Percentiles rank a stretch among this genome's conserved stretches.
Conservation (phyloP, 2,113 vertebrate genomes). For the Uropsilus gracilis region DNA sequence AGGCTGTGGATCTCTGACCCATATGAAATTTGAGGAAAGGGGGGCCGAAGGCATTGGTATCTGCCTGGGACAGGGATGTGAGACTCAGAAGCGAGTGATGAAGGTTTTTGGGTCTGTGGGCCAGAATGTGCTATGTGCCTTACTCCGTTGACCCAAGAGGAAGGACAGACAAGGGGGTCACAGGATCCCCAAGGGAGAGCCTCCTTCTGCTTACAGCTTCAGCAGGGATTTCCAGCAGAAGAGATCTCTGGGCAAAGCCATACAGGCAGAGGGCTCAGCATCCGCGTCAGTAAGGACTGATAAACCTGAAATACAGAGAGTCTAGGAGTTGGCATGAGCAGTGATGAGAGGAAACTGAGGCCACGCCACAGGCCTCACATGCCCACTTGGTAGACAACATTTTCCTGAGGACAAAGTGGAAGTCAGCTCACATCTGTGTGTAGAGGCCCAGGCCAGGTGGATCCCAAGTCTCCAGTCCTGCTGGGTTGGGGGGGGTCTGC, state of each 20-base stretch:
- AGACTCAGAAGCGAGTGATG: not conserved
- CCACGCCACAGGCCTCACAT: not conserved
- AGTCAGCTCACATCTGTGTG: not conserved
- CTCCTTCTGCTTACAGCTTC: not conserved
- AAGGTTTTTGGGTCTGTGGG: not conserved
- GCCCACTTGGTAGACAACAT: rapidly evolving
- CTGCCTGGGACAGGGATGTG: not conserved
- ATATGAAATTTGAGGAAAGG: not conserved
- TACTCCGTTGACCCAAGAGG: not conserved
- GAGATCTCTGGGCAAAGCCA: not conserved
- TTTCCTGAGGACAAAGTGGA: not conserved
- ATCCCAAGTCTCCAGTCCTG: not conserved
- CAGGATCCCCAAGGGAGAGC: not conserved
- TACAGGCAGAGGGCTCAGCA: not conserved
- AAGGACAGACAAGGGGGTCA: not conserved
- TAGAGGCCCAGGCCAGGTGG: not conserved
- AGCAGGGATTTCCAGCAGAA: not conserved
- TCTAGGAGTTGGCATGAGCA: not conserved
- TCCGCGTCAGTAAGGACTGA: rapidly evolving
- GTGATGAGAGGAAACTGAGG: not conserved
- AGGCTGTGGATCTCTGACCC: not conserved
- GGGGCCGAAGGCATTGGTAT: not conserved
- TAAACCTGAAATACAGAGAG: not conserved
- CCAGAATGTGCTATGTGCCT: not conserved
- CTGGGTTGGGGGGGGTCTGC: not conserved